phyloP scores from a whole-genome alignment of 2,888 invertebrate genomes.

The Charanyca ferruginea region DNA sequence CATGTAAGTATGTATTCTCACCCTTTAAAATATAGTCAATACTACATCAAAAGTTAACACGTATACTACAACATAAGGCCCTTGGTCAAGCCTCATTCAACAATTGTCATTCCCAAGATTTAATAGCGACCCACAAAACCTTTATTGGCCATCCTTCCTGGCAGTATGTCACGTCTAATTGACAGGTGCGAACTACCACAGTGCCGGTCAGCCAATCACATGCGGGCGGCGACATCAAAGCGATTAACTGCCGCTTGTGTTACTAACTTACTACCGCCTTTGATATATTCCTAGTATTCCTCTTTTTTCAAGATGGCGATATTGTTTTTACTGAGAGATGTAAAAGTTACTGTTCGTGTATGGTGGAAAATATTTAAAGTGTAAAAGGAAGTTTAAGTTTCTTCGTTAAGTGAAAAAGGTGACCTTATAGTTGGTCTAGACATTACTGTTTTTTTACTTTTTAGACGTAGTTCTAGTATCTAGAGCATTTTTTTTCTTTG shows the following conservation, averaged over 20 bases:
- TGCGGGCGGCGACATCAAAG: constrained; percentile 55
- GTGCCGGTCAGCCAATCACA: constrained; percentile 52
- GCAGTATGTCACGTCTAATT: constrained; percentile 49
- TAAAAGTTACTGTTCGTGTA: not conserved
- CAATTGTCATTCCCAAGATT: constrained; percentile 20
- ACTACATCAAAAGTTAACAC: not conserved
- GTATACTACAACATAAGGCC: not conserved
- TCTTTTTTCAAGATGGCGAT: constrained; percentile 29
- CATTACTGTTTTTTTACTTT: too few species aligned
- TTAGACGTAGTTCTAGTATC: too few species aligned
- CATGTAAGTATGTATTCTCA: too few species aligned
- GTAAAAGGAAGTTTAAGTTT: not conserved
- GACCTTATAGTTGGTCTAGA: too few species aligned
- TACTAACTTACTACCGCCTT: constrained; percentile 27
- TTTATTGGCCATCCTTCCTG: constrained; percentile 15
- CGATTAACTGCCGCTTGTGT: constrained; percentile 50
- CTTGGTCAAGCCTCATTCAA: not conserved
- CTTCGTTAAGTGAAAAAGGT: not conserved
- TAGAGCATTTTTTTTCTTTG: too few species aligned
- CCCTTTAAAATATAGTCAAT: not conserved
- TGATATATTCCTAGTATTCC: constrained; percentile 15
- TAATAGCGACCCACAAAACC: constrained; percentile 25
- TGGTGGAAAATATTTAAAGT: not conserved
- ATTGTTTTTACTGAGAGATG: constrained; percentile 2
- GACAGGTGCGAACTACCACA: constrained; percentile 52